phyloP scores from a whole-genome alignment of 1,140 invertebrate genomes.

The Ceratosolen solmsi region DNA sequence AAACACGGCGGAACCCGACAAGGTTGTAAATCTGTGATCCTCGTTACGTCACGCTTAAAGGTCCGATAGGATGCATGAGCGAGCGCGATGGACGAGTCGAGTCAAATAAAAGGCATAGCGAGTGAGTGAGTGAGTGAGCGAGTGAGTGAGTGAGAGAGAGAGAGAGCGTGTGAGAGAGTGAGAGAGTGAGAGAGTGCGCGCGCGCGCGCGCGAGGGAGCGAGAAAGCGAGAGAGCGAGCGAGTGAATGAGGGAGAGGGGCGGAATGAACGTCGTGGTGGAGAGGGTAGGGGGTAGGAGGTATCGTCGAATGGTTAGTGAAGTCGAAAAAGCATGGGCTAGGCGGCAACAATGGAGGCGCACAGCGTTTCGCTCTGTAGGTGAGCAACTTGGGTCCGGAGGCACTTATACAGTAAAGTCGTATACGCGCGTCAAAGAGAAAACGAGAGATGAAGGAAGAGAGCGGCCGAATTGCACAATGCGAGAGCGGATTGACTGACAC shows the following conservation, averaged over 20 bases:
- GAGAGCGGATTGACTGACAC: slow-evolving; percentile 58
- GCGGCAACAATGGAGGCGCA: slow-evolving; percentile 55
- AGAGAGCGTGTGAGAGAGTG: neutral
- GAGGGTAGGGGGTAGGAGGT: neutral
- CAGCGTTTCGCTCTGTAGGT: slow-evolving; percentile 46
- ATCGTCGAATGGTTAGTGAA: neutral
- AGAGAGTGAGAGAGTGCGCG: neutral
- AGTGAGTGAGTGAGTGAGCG: slow-evolving; percentile 25
- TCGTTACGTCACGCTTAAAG: slow-evolving; percentile 62
- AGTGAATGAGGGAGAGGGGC: no score
- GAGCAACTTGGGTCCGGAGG: slow-evolving; percentile 32
- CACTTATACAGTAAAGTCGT: slow-evolving; percentile 32
- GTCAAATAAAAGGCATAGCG: neutral
- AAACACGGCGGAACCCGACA: neutral
- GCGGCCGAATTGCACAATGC: slow-evolving; percentile 33
- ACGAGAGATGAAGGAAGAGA: neutral
- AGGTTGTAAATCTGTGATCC: slow-evolving; percentile 62
- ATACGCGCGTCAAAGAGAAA: slow-evolving; percentile 35
- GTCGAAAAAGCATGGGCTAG: slow-evolving; percentile 6
- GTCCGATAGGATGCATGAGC: neutral
- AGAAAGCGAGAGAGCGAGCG: neutral
- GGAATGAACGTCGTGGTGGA: no score
- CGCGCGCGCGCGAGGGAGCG: slow-evolving; percentile 30
- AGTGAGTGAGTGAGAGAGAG: slow-evolving; percentile 1
- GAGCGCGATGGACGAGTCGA: neutral